phyloP scores from a whole-genome alignment of 2,797 vertebrate species.

The Anabas testudineus region DNA sequence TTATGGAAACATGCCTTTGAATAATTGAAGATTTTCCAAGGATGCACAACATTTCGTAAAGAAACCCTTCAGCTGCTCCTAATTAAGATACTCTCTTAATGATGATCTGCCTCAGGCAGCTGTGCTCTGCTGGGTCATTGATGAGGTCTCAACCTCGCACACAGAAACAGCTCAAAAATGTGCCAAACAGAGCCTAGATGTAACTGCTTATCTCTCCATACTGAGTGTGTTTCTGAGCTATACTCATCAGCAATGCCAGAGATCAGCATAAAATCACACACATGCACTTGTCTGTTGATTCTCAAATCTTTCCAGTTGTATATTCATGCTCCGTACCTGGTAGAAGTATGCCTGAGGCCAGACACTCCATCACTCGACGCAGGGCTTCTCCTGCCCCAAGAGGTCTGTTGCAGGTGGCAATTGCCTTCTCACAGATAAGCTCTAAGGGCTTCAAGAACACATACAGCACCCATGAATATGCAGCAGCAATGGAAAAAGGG shows the following conservation, averaged over 20 bases:
- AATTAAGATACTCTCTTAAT: conserved; percentile 48
- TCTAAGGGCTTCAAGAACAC: conserved; percentile 89
- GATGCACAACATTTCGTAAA: conserved; percentile 19
- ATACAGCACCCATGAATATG: conserved; percentile 1
- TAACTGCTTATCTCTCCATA: conserved; percentile 21
- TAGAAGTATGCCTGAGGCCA: conserved; percentile 97
- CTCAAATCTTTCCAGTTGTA: conserved; percentile 2
- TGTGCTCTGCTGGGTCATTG: conserved; percentile 40
- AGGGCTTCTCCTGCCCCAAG: conserved; percentile 96
- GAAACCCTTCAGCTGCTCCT: conserved; percentile 39
- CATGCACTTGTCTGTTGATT: neutral
- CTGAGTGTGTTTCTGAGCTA: neutral
- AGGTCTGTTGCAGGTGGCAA: conserved; percentile 98
- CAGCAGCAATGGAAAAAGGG: neutral
- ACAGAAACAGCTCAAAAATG: conserved; percentile 31
- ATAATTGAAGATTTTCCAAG: neutral
- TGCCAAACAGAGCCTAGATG: neutral
- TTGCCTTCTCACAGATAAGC: conserved; percentile 99
- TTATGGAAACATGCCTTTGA: conserved; percentile 6
- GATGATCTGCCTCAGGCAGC: conserved; percentile 46
- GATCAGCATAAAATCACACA: conserved; percentile 6
- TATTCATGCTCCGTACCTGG: conserved; percentile 85
- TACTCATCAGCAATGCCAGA: neutral
- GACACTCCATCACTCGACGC: conserved; percentile 97
- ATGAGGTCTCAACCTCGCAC: conserved; percentile 36